phyloP scores from a whole-genome alignment of 2,888 invertebrate genomes.

The Perdita meconis region DNA sequence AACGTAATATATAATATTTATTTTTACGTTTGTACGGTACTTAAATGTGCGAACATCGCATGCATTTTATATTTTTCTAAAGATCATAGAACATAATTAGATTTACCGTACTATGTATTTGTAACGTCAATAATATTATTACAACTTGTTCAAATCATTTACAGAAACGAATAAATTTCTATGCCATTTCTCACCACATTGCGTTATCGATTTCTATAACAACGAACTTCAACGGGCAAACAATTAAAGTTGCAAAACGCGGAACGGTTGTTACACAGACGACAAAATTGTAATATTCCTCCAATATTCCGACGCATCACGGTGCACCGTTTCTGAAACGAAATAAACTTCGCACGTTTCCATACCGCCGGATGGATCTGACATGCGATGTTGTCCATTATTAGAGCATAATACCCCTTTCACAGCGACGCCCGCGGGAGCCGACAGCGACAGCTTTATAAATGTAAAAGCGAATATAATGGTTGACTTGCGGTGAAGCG shows the following conservation, averaged over 20 bases:
- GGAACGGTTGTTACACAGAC: background rate
- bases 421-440: slow-evolving; percentile 67
- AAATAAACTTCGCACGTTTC: slow-evolving; percentile 67
- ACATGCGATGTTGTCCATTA: slow-evolving; percentile 72
- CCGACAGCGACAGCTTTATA: slow-evolving; percentile 75
- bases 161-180: slow-evolving; percentile 24
- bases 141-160: background rate
- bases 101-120: background rate
- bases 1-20: slow-evolving; percentile 6
- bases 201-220: background rate
- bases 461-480: slow-evolving; percentile 76
- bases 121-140: slow-evolving; percentile 5
- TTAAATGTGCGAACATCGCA: slow-evolving; percentile 10
- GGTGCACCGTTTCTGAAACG: slow-evolving; percentile 47
- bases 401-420: slow-evolving; percentile 78
- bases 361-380: slow-evolving; percentile 68
- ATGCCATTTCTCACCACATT: background rate
- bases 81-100: background rate
- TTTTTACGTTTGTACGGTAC: slow-evolving; percentile 17
- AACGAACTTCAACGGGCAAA: background rate
- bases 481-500: slow-evolving; percentile 56
- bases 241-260: too few relatives aligned
- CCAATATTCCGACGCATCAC: slow-evolving; percentile 11
- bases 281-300: slow-evolving; percentile 28
- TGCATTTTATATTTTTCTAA: background rate